These are phyloP conservation scores for Myopa testacea DNA, from an alignment of 2,888 invertebrate genomes.

Conservation along the genomic window DNA sequence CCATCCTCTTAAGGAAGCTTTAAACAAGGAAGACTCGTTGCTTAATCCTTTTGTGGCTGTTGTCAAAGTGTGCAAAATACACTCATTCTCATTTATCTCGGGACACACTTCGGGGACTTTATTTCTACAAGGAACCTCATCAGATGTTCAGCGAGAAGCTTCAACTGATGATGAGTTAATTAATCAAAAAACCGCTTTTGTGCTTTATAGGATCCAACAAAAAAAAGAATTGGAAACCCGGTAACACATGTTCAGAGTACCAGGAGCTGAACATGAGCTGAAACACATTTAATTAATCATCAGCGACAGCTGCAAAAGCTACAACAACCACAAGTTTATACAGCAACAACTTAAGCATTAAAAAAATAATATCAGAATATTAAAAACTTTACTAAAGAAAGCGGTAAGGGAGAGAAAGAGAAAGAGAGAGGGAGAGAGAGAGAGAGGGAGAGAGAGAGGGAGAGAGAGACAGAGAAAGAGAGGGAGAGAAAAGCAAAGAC, in stretches of 20 bases:
- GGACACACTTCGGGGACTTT: neutral
- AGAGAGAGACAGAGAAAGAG: neutral
- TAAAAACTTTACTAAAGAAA: neutral
- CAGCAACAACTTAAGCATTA: neutral
- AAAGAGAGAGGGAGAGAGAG: neutral
- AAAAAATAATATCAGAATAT: neutral
- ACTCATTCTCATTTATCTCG: too few relatives aligned
- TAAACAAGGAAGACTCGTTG: too few relatives aligned
- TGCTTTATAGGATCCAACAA: neutral
- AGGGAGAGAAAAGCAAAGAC: neutral
- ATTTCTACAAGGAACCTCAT: too few relatives aligned
- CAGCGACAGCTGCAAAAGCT: neutral
- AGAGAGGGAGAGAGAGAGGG: neutral
- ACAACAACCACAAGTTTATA: conserved; percentile 1
- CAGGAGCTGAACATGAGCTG: neutral
- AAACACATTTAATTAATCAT: conserved; percentile 28
- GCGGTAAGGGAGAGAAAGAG: neutral
- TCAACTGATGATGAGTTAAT: conserved; percentile 9
- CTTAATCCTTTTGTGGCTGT: too few relatives aligned
- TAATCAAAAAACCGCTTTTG: conserved; percentile 12
- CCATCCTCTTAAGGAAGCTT: too few relatives aligned
- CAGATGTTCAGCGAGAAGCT: too few relatives aligned
- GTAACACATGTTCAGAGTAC: neutral
- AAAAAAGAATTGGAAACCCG: neutral
- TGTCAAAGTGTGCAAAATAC: too few relatives aligned